Evolutionary conservation across 2,888 invertebrate species (phyloP).

Genomic region (Parnassius smintheus): DNA sequence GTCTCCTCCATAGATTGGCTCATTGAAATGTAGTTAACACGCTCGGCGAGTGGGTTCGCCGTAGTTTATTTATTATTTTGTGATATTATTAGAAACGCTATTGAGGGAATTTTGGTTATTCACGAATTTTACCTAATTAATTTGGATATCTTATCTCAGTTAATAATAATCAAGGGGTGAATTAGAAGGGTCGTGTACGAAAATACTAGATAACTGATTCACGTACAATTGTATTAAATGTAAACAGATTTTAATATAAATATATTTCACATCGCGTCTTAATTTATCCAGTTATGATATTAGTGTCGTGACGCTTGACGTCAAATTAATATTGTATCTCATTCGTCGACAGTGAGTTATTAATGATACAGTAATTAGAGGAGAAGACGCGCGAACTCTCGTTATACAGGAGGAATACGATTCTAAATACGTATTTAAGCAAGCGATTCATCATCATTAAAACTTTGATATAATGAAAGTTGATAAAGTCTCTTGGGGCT

Average conservation of each 20-base stretch:
- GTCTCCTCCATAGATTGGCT: too few species aligned
- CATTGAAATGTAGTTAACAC: too few species aligned
- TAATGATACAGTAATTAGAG: conserved; percentile 66
- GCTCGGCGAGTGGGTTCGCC: too few species aligned
- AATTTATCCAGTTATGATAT: conserved; percentile 52
- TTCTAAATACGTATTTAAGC: conserved; percentile 52
- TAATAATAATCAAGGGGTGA: too few species aligned
- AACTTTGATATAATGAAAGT: conserved; percentile 58
- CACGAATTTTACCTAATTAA: too few species aligned
- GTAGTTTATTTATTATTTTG: too few species aligned
- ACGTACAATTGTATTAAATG: background rate
- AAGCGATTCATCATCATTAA: conserved; percentile 66
- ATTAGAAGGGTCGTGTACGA: too few species aligned
- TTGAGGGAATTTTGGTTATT: too few species aligned
- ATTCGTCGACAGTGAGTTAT: conserved; percentile 59
- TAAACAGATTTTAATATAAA: conserved; percentile 13
- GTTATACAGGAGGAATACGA: conserved; percentile 52
- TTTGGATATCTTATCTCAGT: too few species aligned
- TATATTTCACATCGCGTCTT: conserved; percentile 36
- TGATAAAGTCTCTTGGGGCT: conserved; percentile 45
- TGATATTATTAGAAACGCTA: too few species aligned
- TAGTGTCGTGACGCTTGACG: conserved; percentile 50
- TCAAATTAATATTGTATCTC: conserved; percentile 59
- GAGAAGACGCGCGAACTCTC: conserved; percentile 50
- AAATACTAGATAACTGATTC: too few species aligned